A percentile compares a stretch with the other conserved stretches of the same genome.
Evolutionary conservation across 2,113 vertebrate species (phyloP).

Genomic region (Megaceryle torquata): DNA sequence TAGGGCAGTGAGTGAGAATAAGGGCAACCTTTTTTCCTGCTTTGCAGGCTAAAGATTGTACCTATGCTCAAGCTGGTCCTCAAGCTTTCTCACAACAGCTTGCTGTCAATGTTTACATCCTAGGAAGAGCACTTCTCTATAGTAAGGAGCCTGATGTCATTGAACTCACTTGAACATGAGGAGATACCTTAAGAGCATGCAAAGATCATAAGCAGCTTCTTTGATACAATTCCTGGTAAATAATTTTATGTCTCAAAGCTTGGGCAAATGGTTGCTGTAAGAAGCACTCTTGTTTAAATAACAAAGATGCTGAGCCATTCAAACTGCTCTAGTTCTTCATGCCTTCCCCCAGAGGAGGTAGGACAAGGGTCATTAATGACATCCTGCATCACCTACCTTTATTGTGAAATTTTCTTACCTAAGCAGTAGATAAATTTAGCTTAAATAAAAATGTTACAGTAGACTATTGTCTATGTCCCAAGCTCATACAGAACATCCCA

Average conservation of each 20-base stretch:
- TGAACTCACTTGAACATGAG: not conserved
- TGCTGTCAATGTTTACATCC: not conserved
- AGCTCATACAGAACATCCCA: not conserved
- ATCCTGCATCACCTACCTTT: not conserved
- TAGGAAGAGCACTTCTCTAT: not conserved
- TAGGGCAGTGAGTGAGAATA: not conserved
- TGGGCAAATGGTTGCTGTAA: not conserved
- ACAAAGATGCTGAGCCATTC: not conserved
- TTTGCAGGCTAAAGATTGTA: not conserved
- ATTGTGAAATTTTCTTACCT: not conserved
- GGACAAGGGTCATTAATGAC: not conserved
- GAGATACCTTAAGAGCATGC: not conserved
- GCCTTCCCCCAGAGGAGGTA: fast-evolving
- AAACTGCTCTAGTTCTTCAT: not conserved
- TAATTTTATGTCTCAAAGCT: not conserved
- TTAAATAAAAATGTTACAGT: not conserved
- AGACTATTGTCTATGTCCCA: not conserved
- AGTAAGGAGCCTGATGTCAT: not conserved
- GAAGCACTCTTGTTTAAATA: not conserved
- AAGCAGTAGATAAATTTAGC: not conserved
- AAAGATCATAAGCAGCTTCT: not conserved
- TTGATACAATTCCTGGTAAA: not conserved
- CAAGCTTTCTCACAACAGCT: not conserved
- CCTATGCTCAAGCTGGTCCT: not conserved
- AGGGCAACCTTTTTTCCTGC: not conserved